Conservation (phyloP, 2,113 vertebrate genomes). For the Reinhardtius hippoglossoides region DNA sequence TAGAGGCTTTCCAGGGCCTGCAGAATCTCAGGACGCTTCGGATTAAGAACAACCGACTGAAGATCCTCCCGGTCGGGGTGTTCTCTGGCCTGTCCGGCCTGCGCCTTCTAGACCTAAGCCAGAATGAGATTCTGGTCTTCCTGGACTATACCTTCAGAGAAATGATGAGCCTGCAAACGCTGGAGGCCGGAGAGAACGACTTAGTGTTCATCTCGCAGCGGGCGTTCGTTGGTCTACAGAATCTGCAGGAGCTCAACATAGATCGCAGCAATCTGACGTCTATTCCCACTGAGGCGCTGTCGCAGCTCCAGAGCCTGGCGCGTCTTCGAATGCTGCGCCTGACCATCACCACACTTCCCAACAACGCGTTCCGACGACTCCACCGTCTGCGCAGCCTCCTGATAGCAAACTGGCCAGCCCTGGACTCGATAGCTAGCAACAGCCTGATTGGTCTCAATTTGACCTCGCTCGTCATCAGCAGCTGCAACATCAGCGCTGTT, state of each 20-base stretch:
- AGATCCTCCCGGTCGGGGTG: constrained; percentile 87
- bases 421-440: constrained; percentile 82
- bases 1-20: constrained; percentile 87
- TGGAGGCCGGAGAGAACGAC: constrained; percentile 86
- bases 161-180: constrained; percentile 79
- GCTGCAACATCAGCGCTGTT: constrained; percentile 85
- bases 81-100: constrained; percentile 86
- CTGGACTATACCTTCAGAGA: constrained; percentile 89
- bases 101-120: constrained; percentile 85
- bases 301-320: constrained; percentile 83
- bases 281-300: constrained; percentile 86
- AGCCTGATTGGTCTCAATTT: constrained; percentile 88
- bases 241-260: constrained; percentile 84
- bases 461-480: constrained; percentile 86
- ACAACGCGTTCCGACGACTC: constrained; percentile 84
- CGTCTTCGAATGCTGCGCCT: constrained; percentile 83
- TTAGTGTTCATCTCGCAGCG: constrained; percentile 87
- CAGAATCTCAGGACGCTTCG: constrained; percentile 80
- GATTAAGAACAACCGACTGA: constrained; percentile 86
- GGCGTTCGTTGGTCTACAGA: constrained; percentile 85
- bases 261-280: constrained; percentile 89
- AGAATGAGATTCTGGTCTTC: constrained; percentile 91
- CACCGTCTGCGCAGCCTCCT: constrained; percentile 82
- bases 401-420: constrained; percentile 85
- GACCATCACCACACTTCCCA: constrained; percentile 81